These are phyloP conservation scores for Camponotus fellah DNA, from an alignment of 2,888 invertebrate species.

Conservation along the genomic window DNA sequence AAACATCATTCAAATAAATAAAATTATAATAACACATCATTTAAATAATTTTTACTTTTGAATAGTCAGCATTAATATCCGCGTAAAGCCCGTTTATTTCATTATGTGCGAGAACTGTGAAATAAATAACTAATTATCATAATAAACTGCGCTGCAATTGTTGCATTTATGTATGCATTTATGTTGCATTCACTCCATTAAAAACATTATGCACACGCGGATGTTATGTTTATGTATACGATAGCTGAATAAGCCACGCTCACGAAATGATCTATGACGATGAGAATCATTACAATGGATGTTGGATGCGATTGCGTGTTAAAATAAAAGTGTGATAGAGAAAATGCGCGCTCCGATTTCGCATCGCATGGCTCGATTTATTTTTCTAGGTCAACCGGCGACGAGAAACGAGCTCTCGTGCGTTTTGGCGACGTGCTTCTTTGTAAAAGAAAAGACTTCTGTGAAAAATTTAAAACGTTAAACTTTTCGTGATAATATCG, in stretches of 20 bases:
- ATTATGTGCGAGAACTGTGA: background rate
- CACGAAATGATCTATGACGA: constrained; percentile 9
- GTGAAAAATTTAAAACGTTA: constrained; percentile 24
- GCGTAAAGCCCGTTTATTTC: background rate
- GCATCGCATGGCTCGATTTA: constrained; percentile 47
- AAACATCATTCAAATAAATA: background rate
- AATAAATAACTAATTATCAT: constrained; percentile 17
- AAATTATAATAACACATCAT: no score
- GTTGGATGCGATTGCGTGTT: constrained; percentile 22
- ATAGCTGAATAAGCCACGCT: background rate
- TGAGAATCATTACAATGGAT: background rate
- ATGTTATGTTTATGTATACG: constrained; percentile 31
- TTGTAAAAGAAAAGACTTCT: constrained; percentile 23
- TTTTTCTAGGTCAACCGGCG: constrained; percentile 65
- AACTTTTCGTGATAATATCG: background rate
- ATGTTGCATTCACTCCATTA: background rate
- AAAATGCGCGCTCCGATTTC: constrained; percentile 23
- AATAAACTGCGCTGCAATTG: background rate
- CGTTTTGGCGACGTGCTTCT: constrained; percentile 11
- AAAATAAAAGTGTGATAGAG: constrained; percentile 40
- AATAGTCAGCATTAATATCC: background rate
- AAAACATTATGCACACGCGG: background rate
- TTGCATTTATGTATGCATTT: background rate
- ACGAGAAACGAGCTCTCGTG: constrained; percentile 51
- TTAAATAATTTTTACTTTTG: background rate